Percentiles rank a stretch among this genome's conserved stretches.
phyloP scores from a whole-genome alignment of 2,113 vertebrate genomes.

The Panthera uncia region DNA sequence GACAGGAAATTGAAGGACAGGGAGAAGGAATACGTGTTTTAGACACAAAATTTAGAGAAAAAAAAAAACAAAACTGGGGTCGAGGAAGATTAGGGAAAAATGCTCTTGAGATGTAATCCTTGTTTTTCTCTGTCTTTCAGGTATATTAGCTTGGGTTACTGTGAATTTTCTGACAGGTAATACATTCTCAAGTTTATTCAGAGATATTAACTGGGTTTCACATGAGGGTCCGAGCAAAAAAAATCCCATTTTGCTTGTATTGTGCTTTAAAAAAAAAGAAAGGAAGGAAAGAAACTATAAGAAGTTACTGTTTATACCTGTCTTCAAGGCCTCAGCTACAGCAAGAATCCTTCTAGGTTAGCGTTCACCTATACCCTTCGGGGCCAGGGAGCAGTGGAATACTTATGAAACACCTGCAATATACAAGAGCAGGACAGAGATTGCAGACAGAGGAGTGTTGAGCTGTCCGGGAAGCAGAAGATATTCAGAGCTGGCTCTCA shows the following conservation, averaged over 20 bases:
- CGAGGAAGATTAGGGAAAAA: background rate
- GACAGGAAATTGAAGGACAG: background rate
- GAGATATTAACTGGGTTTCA: conserved; percentile 24
- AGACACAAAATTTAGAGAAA: background rate
- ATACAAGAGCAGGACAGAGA: background rate
- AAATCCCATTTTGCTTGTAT: background rate
- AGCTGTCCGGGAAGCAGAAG: background rate
- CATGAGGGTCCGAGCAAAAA: background rate
- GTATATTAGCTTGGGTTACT: conserved; percentile 97
- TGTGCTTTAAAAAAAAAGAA: background rate
- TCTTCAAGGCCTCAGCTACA: conserved; percentile 10
- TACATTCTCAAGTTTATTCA: conserved; percentile 57
- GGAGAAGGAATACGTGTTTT: background rate
- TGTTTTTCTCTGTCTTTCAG: conserved; percentile 83
- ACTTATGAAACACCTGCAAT: background rate
- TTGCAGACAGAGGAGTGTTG: background rate
- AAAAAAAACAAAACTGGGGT: background rate
- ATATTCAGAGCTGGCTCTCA: conserved; percentile 70
- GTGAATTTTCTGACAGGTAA: conserved; percentile 99
- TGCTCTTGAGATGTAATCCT: conserved; percentile 17
- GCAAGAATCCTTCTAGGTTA: background rate
- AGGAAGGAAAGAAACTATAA: background rate
- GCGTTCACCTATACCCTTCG: background rate
- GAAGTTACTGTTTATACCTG: background rate
- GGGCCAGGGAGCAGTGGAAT: background rate